phyloP scores from a whole-genome alignment of 2,888 invertebrate genomes.

The Pilophorus perplexus region DNA sequence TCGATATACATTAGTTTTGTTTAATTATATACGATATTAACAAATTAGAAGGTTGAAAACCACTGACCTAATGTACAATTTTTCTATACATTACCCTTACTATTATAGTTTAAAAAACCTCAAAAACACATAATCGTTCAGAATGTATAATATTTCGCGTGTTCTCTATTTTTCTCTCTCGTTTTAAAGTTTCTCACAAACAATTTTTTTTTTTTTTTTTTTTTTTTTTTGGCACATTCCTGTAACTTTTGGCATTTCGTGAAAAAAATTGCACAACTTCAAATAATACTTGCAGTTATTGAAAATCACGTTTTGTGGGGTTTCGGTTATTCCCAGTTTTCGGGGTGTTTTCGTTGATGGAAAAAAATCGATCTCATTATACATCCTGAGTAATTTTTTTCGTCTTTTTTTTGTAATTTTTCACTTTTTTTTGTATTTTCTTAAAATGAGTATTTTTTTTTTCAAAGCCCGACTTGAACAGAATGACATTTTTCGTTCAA shows the following conservation, averaged over 20 bases:
- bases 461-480: conserved; percentile 16
- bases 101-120: conserved; percentile 39
- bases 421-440: not conserved
- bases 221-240: conserved; percentile 32
- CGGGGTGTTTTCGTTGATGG: not conserved
- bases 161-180: no score
- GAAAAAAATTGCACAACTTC: conserved; percentile 4
- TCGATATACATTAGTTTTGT: conserved; percentile 30
- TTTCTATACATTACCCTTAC: conserved; percentile 36
- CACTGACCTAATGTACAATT: conserved; percentile 42
- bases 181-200: conserved; percentile 27
- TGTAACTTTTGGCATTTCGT: conserved; percentile 25
- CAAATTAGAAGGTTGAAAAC: conserved; percentile 40
- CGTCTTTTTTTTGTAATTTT: not conserved
- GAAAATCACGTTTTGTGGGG: not conserved
- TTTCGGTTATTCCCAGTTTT: not conserved
- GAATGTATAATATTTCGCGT: conserved; percentile 37
- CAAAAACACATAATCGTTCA: conserved; percentile 39
- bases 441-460: no score
- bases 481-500: not conserved
- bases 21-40: conserved; percentile 33
- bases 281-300: conserved; percentile 9
- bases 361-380: no score
- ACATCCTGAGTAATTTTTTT: conserved; percentile 20
- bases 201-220: no score